Evolutionary conservation across 2,888 invertebrate genomes (phyloP), one percentile per base, ranked within the genome.

Genomic region (Habroteleia sp.): DNA sequence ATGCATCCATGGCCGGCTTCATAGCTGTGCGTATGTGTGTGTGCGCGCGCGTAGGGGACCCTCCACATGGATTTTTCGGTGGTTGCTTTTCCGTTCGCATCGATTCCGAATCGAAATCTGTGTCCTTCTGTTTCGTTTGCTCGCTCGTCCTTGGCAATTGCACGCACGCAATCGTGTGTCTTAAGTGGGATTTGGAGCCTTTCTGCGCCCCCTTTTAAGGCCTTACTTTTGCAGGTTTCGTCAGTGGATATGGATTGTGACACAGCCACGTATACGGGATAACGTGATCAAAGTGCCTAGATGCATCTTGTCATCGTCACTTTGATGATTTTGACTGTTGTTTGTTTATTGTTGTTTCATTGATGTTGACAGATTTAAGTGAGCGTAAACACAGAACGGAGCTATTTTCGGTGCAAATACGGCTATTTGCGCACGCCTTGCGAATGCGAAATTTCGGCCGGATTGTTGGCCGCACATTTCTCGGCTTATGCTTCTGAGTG

Each of bases 1-100:
- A 71, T 65, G 71, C 74, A 83, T 76, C 82, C 81, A 80, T 76
- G 80, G 80, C 78, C 78, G 78, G 81, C 79, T 78, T 83, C 77
- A 71, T 77, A 80, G 72, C 75, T 77, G 78, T 79, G 75, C 77
- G 68, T 63, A 46, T 44, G 73, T 69, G 58, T 58, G 46, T 46
- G 17, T 56, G 63, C 78, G 77, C 16, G 17, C 77, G 71, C 46
- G 52, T 65, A 65, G 74, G 73, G 68, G 74, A 72, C 69, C 76
- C 58, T 81, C 68, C 78, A 68, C 74, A 78, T 79, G 75, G 65
- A 41, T 20, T n/a, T n/a, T n/a, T n/a, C n/a, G n/a, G n/a, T n/a
- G n/a, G n/a, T n/a, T n/a, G n/a, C n/a, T n/a, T n/a, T n/a, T n/a
- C n/a, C n/a, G n/a, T n/a, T 20, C 4, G 20, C 20, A 20, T 20